A percentile compares a stretch with the other conserved stretches of the same genome.
These are phyloP conservation scores for Diogma glabrata DNA, from an alignment of 2,888 invertebrate species.

Conservation along the genomic window DNA sequence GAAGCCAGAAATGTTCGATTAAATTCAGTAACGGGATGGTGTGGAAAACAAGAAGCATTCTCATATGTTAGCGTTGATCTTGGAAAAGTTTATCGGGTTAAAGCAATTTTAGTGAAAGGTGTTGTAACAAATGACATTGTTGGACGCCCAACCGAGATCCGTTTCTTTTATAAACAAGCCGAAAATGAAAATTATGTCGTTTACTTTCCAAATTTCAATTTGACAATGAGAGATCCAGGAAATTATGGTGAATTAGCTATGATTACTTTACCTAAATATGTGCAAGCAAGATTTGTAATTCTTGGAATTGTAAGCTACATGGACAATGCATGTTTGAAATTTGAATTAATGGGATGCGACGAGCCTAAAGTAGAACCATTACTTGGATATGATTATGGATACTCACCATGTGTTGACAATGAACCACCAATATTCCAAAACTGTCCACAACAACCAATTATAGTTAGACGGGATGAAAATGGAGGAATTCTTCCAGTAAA, in stretches of 20 bases:
- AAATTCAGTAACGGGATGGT: constrained; percentile 92
- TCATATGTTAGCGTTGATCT: constrained; percentile 93
- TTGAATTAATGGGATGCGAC: constrained; percentile 93
- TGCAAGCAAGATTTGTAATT: constrained; percentile 87
- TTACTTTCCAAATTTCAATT: constrained; percentile 91
- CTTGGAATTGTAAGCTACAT: constrained; percentile 93
- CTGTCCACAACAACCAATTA: constrained; percentile 85
- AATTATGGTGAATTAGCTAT: constrained; percentile 94
- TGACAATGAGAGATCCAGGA: constrained; percentile 91
- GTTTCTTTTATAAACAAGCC: constrained; percentile 93
- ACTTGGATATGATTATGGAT: constrained; percentile 87
- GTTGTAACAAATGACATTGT: constrained; percentile 92
- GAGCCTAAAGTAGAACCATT: constrained; percentile 70
- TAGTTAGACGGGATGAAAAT: constrained; percentile 77
- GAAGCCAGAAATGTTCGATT: constrained; percentile 80
- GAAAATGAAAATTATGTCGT: constrained; percentile 92
- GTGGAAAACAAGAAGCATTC: constrained; percentile 92
- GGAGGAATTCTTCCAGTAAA: constrained; percentile 85
- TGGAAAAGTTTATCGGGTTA: constrained; percentile 83
- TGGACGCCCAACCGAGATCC: constrained; percentile 89
- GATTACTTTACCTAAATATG: constrained; percentile 88
- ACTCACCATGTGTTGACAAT: constrained; percentile 88
- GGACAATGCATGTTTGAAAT: constrained; percentile 92
- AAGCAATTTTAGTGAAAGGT: constrained; percentile 86
- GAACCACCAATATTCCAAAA: constrained; percentile 95